Conservation (phyloP, 2,113 vertebrate genomes). For the Proterorhinus semilunaris region DNA sequence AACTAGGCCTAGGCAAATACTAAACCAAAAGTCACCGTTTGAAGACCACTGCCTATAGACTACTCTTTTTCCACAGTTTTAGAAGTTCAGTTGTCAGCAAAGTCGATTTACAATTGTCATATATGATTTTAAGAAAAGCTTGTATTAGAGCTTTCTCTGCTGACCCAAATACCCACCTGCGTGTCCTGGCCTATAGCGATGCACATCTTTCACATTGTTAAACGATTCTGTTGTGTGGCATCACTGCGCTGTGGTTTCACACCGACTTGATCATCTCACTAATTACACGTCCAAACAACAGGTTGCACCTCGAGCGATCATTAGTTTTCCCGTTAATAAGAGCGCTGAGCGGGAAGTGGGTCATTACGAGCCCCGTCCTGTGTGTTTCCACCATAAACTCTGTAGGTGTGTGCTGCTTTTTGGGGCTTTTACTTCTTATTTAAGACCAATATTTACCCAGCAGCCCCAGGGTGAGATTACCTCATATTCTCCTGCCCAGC, state of each 20-base stretch:
- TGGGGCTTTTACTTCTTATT: conserved; percentile 85
- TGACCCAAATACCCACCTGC: conserved; percentile 2
- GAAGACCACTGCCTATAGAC: no score
- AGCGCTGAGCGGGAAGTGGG: conserved; percentile 54
- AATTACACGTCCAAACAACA: conserved; percentile 47
- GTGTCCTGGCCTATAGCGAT: background rate
- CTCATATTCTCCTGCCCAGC: conserved; percentile 91
- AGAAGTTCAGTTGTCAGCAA: no score
- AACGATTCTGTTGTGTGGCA: conserved; percentile 1
- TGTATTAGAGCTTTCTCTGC: background rate
- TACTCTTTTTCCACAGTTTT: no score
- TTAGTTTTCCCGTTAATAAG: conserved; percentile 55
- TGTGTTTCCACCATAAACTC: conserved; percentile 52
- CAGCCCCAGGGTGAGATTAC: conserved; percentile 92
- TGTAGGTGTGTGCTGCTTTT: conserved; percentile 51
- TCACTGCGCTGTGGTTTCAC: background rate
- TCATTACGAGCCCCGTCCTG: conserved; percentile 42
- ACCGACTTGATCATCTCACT: conserved; percentile 17
- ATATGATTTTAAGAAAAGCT: background rate
- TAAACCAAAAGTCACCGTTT: no score
- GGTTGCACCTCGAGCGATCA: conserved; percentile 34
- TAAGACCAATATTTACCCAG: conserved; percentile 95
- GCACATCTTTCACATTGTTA: conserved; percentile 4
- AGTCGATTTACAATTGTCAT: no score
- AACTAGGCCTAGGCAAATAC: no score